Evolutionary conservation across 2,888 invertebrate genomes (phyloP), one percentile per base, ranked within the genome.

Genomic region (Petrolisthes manimaculis): DNA sequence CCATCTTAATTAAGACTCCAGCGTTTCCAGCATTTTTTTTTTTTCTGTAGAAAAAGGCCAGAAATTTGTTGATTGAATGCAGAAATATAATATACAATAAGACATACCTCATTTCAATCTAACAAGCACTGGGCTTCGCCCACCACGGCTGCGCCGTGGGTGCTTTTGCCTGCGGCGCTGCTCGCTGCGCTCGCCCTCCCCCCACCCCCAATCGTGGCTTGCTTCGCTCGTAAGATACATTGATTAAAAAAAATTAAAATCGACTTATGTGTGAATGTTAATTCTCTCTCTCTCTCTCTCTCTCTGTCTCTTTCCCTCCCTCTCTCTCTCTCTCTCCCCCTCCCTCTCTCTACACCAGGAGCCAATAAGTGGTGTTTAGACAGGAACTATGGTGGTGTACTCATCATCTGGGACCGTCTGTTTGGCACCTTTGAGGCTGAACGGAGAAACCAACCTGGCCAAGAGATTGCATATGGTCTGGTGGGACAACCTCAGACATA

Each of bases 341-440:
- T 61, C 61, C 3, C 61, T 61, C 61, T 12, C 61, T 21, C 1
- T 67, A 88, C 88, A 89, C 24, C 85, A 96, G 96, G 96, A 56
- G 95, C 97, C 93, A 98, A 98, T 93, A 95, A 96, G 88, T 97
- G 97, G 92, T 98, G 97, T 92, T 94, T 98, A 91, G 98, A 98
- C 92, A 97, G 97, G 92, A 98, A 98, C 94, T 98, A 97, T 92
- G 98, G 96, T 0, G 98, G 97, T 0, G 95, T 97, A 0, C 94
- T 98, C 5, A 98, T 98, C 91, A 95, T 98, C 92, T 98, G 98
- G 97, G 97, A 97, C 92, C 93, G 96, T n/a, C 53, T 91, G 4
- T 90, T 90, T 55, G 91, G 91, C 51, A 91, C 91, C 18, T 91
- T 91, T 69, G 86, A 87, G 61, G 71, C 80, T 12, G 91, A 91